phyloP scores from a whole-genome alignment of 1,140 invertebrate species.

The Drosophila subobscura region DNA sequence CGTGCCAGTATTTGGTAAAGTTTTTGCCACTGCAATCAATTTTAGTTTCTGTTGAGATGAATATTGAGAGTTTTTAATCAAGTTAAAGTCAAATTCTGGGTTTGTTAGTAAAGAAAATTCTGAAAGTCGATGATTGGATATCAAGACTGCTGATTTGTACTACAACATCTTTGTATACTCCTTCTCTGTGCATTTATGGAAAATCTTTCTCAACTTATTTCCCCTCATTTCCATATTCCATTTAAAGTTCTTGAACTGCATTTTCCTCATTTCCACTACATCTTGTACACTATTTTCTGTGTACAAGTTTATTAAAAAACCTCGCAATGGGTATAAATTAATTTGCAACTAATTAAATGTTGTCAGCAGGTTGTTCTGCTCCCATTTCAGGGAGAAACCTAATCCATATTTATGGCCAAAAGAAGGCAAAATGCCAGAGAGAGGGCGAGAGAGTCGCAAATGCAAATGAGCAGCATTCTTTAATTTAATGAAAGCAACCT shows the following conservation, averaged over 20 bases:
- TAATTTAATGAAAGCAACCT: slow-evolving; percentile 62
- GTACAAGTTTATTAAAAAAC: slow-evolving; percentile 1
- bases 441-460: slow-evolving; percentile 20
- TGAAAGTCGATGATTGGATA: too few species aligned
- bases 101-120: too few species aligned
- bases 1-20: too few species aligned
- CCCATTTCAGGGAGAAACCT: slow-evolving; percentile 32
- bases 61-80: too few species aligned
- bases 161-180: too few species aligned
- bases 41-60: slow-evolving; percentile 1
- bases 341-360: slow-evolving; percentile 48
- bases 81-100: too few species aligned
- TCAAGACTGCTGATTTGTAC: too few species aligned
- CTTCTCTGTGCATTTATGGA: too few species aligned
- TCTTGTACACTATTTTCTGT: neutral
- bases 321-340: slow-evolving; percentile 14
- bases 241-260: too few species aligned
- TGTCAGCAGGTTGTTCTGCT: slow-evolving; percentile 2
- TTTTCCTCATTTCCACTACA: too few species aligned
- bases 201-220: too few species aligned
- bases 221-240: too few species aligned
- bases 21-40: slow-evolving; percentile 17
- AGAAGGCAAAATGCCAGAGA: slow-evolving; percentile 2
- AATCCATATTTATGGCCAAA: slow-evolving; percentile 47
- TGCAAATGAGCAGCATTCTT: slow-evolving; percentile 56